Percentiles rank a stretch among this genome's conserved stretches.
Conservation (phyloP, 2,113 vertebrate genomes). For the Paradoxurus hermaphroditus region DNA sequence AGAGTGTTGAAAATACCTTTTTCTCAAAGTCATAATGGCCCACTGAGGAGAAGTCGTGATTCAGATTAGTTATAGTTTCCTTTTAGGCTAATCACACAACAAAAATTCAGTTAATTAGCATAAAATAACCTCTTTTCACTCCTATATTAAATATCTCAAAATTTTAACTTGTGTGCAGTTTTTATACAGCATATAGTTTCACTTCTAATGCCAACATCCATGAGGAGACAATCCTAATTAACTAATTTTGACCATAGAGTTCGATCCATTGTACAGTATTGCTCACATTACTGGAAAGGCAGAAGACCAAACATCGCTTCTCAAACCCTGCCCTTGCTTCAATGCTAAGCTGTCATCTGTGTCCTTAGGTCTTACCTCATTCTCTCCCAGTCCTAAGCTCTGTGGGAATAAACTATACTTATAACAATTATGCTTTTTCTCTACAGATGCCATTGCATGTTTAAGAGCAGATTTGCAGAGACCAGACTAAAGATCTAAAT, state of each 20-base stretch:
- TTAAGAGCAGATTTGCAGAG: not conserved
- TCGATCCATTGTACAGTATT: not conserved
- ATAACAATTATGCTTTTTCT: not conserved
- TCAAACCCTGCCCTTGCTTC: not conserved
- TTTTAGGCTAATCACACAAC: constrained; percentile 19
- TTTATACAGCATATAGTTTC: not conserved
- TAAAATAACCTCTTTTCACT: not conserved
- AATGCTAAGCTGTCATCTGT: not conserved
- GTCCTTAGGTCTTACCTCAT: not conserved
- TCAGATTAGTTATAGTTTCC: constrained; percentile 29
- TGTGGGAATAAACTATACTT: not conserved
- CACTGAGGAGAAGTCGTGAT: not conserved
- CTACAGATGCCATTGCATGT: not conserved
- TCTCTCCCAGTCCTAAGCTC: not conserved
- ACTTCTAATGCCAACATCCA: not conserved
- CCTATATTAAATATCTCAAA: not conserved
- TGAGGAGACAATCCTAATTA: not conserved
- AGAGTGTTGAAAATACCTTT: not conserved
- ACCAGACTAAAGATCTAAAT: not conserved
- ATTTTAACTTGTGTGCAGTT: not conserved
- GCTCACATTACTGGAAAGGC: not conserved
- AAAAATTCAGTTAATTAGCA: constrained; percentile 13
- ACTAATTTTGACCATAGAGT: not conserved
- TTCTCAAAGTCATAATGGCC: not conserved
- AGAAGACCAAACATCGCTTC: not conserved